Base-by-base conservation (phyloP, 2,888 invertebrate genomes). In the Dromius quadrimaculatus region DNA sequence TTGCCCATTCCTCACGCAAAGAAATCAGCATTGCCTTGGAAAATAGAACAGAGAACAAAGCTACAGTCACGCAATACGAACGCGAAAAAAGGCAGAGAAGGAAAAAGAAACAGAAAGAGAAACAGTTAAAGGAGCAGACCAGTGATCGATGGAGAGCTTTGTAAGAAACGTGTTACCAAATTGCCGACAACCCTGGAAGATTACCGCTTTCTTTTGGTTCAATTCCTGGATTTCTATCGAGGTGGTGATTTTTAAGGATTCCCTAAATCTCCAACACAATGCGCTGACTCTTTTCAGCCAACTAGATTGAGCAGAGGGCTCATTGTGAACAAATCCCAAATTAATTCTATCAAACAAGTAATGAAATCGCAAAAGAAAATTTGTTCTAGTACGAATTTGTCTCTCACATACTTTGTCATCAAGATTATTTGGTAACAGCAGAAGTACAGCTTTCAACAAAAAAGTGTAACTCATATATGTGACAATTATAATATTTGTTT, bases 131-230 rank as follows among this genome's bases (percentile, higher is more conserved):
- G 62, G 41, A 13, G 62, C 59, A 74, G 74, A 74, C 75, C 72
- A 9, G 34, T 79, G 80, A 79, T 80, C 78, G 78, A 79, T 79
- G 77, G 76, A 74, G 74, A 75, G 78, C 76, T 77, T 79, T 78
- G 75, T 75, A 77, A 75, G 77, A 76, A 62, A 78, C 78, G 76
- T 79, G 79, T 79, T 78, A 76, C 77, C 77, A 76, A 78, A 81
- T 81, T 78, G 78, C 76, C 77, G 77, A 79, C 78, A 78, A 74
- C 74, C 77, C 76, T 72, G 75, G 75, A 71, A 76, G 77, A 78
- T 77, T 77, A 77, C 77, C 73, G 74, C 76, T 75, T 72, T 72
- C 19, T 32, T 59, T 23, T 69, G 34, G 64, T 71, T 71, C 63
- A 71, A 71, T 71, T 71, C 71, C 71, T 36, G 71, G 57, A 57